These are phyloP conservation scores for Cairina moschata DNA, from an alignment of 2,113 vertebrate species.

Conservation along the genomic window DNA sequence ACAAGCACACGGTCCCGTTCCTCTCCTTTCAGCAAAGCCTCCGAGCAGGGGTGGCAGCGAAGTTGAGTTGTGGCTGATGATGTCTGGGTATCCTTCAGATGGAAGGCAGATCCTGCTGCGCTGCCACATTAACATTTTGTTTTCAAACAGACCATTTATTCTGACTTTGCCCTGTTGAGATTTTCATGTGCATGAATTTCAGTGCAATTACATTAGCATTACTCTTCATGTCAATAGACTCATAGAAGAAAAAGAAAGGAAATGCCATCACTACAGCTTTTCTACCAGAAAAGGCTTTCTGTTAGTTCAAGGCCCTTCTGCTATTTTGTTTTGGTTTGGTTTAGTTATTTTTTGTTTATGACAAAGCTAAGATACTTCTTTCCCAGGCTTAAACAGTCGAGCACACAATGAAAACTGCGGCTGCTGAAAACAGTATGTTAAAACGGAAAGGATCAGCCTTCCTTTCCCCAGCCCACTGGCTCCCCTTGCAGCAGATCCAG, in stretches of 20 bases:
- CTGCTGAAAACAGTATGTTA: neutral
- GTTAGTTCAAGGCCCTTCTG: neutral
- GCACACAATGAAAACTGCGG: neutral
- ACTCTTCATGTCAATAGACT: conserved; percentile 40
- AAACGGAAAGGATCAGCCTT: neutral
- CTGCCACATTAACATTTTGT: neutral
- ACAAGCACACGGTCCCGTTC: neutral
- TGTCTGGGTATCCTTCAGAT: neutral
- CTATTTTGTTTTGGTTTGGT: neutral
- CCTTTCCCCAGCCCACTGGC: neutral
- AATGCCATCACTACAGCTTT: neutral
- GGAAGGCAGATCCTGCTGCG: neutral
- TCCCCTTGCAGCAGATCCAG: neutral
- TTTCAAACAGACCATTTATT: conserved; percentile 36
- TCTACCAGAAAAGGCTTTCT: neutral
- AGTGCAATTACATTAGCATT: conserved; percentile 54
- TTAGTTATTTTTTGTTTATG: neutral
- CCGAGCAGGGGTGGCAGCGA: neutral
- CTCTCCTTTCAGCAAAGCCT: neutral
- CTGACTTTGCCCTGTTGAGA: conserved; percentile 19
- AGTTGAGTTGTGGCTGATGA: accelerated
- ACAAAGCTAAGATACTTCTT: neutral
- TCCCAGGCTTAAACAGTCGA: neutral
- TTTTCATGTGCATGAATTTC: conserved; percentile 33
- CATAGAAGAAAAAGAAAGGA: neutral